Evolutionary conservation across 2,888 invertebrate species (phyloP).

Genomic region (Orgyia antiqua): DNA sequence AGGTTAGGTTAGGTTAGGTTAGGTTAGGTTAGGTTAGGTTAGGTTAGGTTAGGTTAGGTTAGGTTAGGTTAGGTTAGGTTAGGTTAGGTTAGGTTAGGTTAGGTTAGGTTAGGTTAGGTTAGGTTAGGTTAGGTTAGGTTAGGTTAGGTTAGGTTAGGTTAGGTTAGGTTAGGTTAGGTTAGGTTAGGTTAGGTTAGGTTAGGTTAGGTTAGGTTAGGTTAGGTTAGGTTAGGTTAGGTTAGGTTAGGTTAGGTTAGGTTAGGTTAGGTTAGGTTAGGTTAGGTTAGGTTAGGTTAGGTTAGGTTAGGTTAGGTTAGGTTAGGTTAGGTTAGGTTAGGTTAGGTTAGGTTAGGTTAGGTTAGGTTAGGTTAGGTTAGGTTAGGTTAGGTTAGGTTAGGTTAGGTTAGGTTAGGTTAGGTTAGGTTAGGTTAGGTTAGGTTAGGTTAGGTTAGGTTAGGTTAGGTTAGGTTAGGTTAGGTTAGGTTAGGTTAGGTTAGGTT

Average conservation of each 20-base stretch:
- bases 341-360: constrained; percentile 9
- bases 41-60: constrained; percentile 6
- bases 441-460: constrained; percentile 9
- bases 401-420: constrained; percentile 9
- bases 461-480: constrained; percentile 9
- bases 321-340: constrained; percentile 9
- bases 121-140: constrained; percentile 6
- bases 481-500: constrained; percentile 9
- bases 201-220: constrained; percentile 9
- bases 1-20: constrained; percentile 6
- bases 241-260: constrained; percentile 9
- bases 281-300: constrained; percentile 9
- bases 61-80: constrained; percentile 6
- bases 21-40: constrained; percentile 6
- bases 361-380: constrained; percentile 9
- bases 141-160: constrained; percentile 6
- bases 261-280: constrained; percentile 9
- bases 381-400: constrained; percentile 9
- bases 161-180: constrained; percentile 5
- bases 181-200: constrained; percentile 9
- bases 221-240: constrained; percentile 9
- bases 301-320: constrained; percentile 9
- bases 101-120: constrained; percentile 6
- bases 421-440: constrained; percentile 9
- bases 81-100: constrained; percentile 6